Base-by-base conservation (phyloP, 2,113 vertebrate species). In the Camelus bactrianus region DNA sequence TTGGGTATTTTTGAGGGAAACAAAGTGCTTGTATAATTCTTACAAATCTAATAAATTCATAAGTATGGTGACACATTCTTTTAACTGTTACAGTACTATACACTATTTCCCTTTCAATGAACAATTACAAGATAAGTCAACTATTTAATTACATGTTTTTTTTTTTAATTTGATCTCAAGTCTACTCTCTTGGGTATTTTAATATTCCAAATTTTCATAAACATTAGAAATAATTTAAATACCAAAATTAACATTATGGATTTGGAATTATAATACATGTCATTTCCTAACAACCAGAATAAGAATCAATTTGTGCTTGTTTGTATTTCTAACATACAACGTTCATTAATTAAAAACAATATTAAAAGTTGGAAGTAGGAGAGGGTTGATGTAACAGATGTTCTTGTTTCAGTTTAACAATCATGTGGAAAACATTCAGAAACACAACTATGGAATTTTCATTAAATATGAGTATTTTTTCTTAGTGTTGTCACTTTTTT, bases 281-380 rank as follows among this genome's bases (percentile, higher is more conserved):
- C 50, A 96, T 80, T 96, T 42, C n/a, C 56, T 84, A 76, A 62
- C 19, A 62, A 76, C 42, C 62, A 94, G 95, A 94, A 70, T 91
- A 92, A 62, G 6, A 93, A 96, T 46, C 50, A 81, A 48, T 76
- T 60, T 93, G 67, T 88, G 6, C 32, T 83, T 90, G 8, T 72
- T 72, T 69, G 19, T 93, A 54, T 76, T 50, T 64, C 79, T 89
- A 82, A 85, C 83, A 88, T 46, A 26, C 87, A 95, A 79, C 69
- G n/a, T 90, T 94, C 46, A 77, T 65, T 97, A 67, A 69, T 97
- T 96, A 62, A 77, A 91, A 95, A 54, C 19, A 82, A 65, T 48
- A 62, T 69, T 19, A 94, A 92, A 73, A 83, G 69, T 32, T 91
- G 64, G 72, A 93, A 91, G 42, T 90, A 81, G 50, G 13, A 81